Evolutionary conservation across 2,888 invertebrate species (phyloP).

Genomic region (Drosophila nr. medialis): DNA sequence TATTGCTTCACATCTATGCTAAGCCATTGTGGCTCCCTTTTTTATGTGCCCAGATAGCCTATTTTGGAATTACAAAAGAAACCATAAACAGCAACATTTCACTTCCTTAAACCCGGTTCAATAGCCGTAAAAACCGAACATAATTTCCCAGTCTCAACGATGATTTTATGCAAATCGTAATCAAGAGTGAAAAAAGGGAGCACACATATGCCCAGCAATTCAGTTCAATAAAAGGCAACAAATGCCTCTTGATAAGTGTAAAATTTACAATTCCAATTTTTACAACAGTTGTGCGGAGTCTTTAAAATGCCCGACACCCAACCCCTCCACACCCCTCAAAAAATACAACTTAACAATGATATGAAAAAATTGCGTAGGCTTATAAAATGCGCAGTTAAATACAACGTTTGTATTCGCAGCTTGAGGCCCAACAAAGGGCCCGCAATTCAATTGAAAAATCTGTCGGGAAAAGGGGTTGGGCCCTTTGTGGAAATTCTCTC

Average conservation of each 20-base stretch:
- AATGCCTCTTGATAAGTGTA: conserved; percentile 74
- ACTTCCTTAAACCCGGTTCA: conserved; percentile 57
- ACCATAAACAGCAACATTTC: conserved; percentile 65
- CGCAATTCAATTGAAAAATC: conserved; percentile 46
- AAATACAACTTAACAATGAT: conserved; percentile 58
- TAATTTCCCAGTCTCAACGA: conserved; percentile 67
- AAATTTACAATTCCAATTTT: conserved; percentile 75
- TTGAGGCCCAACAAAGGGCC: conserved; percentile 40
- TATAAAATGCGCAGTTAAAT: conserved; percentile 53
- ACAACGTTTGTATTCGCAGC: conserved; percentile 22
- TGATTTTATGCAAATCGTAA: conserved; percentile 76
- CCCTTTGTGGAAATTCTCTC: conserved; percentile 11
- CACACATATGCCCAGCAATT: conserved; percentile 66
- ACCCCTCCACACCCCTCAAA: neutral
- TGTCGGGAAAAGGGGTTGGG: conserved; percentile 23
- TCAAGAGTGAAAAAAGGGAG: conserved; percentile 57
- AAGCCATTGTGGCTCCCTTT: conserved; percentile 8
- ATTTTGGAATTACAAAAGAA: conserved; percentile 53
- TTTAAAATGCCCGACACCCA: conserved; percentile 39
- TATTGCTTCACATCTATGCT: conserved; percentile 46
- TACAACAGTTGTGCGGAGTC: conserved; percentile 71
- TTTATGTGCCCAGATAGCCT: conserved; percentile 13
- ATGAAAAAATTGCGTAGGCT: conserved; percentile 49
- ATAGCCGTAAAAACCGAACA: conserved; percentile 69
- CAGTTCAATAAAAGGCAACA: conserved; percentile 71